Conservation (phyloP, 2,888 invertebrate species). For the Cenopis cana region DNA sequence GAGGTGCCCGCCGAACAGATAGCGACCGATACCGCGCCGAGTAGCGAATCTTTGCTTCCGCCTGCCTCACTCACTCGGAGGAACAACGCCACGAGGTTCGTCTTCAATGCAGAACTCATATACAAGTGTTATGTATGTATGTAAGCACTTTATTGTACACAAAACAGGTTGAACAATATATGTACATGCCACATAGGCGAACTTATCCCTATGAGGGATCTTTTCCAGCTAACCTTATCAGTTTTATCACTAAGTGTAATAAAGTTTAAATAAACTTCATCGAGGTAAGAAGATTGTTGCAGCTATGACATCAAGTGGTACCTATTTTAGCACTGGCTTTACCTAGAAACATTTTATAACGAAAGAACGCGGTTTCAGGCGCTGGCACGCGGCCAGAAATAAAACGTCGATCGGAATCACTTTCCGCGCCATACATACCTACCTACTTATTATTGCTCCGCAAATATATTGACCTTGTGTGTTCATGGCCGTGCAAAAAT, state of each 20-base stretch:
- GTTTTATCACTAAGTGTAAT: no score
- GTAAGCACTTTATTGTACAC: no score
- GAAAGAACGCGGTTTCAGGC: constrained; percentile 50
- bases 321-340: constrained; percentile 14
- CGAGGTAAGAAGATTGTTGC: constrained; percentile 10
- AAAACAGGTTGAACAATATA: no score
- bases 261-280: neutral
- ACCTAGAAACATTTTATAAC: constrained; percentile 32
- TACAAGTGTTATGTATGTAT: no score
- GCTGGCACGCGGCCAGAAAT: constrained; percentile 72
- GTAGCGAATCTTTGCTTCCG: constrained; percentile 51
- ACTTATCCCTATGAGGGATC: no score
- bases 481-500: constrained; percentile 82
- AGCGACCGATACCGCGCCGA: constrained; percentile 75
- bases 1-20: constrained; percentile 77
- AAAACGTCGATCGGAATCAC: constrained; percentile 74
- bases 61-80: constrained; percentile 8
- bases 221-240: no score
- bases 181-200: no score
- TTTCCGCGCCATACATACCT: constrained; percentile 67
- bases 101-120: neutral
- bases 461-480: constrained; percentile 75
- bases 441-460: constrained; percentile 68
- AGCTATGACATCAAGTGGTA: constrained; percentile 11
- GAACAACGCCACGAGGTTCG: constrained; percentile 7